Conservation (phyloP, 1,140 invertebrate genomes). For the Apocrypta bakeri region DNA sequence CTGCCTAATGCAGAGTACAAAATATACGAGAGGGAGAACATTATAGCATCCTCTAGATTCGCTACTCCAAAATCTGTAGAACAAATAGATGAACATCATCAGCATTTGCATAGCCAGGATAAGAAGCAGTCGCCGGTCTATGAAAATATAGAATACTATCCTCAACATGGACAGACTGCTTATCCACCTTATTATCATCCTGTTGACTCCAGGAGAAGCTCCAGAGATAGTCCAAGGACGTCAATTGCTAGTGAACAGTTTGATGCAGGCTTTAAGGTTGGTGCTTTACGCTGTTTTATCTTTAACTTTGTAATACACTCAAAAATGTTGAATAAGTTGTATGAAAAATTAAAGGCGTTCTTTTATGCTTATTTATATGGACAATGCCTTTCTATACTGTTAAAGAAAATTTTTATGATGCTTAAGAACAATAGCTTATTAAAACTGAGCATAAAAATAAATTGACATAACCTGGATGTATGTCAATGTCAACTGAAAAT, state of each 20-base stretch:
- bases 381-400: not conserved
- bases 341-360: too few species aligned
- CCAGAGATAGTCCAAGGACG: constrained; percentile 66
- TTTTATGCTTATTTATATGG: not conserved
- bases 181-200: constrained; percentile 80
- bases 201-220: constrained; percentile 68
- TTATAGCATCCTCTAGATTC: constrained; percentile 84
- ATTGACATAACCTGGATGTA: not conserved
- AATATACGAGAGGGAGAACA: constrained; percentile 78
- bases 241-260: constrained; percentile 75
- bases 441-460: not conserved
- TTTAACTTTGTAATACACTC: too few species aligned
- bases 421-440: not conserved
- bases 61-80: constrained; percentile 84
- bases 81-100: constrained; percentile 66
- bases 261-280: constrained; percentile 73
- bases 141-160: constrained; percentile 88
- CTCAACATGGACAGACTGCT: constrained; percentile 68
- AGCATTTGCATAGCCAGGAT: constrained; percentile 56
- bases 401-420: not conserved
- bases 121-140: constrained; percentile 80
- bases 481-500: not conserved
- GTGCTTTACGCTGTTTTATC: not conserved
- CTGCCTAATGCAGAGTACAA: constrained; percentile 74
- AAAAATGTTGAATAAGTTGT: too few species aligned